Conservation (phyloP, 23 tunicate species). For the Corella eumyota region DNA sequence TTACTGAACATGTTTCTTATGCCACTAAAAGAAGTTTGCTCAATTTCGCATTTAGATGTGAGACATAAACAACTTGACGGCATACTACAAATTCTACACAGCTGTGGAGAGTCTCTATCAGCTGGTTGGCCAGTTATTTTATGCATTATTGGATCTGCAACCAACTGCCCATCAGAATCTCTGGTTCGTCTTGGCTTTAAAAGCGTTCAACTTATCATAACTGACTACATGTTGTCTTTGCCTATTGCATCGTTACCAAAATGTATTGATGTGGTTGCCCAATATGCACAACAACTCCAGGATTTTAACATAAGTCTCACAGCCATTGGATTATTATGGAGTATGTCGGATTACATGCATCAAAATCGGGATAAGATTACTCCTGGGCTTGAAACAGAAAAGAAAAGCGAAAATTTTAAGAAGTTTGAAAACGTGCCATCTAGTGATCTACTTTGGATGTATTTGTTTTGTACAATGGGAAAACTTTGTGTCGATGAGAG, state of each 20-base stretch:
- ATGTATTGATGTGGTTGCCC: slow-evolving; percentile 74
- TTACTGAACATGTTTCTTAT: slow-evolving; percentile 79
- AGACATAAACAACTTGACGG: slow-evolving; percentile 69
- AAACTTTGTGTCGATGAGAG: slow-evolving; percentile 72
- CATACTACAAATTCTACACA: slow-evolving; percentile 58
- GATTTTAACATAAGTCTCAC: slow-evolving; percentile 94
- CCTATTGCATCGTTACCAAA: slow-evolving; percentile 33
- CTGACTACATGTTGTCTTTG: slow-evolving; percentile 70
- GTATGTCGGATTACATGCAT: slow-evolving; percentile 79
- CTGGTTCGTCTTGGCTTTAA: slow-evolving; percentile 74
- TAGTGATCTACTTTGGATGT: slow-evolving; percentile 60
- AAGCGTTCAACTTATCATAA: slow-evolving; percentile 76
- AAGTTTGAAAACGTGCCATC: neutral
- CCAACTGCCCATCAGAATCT: slow-evolving; percentile 41
- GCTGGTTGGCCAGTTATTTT: slow-evolving; percentile 81
- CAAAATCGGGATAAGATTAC: slow-evolving; percentile 50
- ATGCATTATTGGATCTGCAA: slow-evolving; percentile 69
- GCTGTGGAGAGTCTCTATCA: slow-evolving; percentile 65
- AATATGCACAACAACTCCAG: slow-evolving; percentile 63
- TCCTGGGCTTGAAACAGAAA: slow-evolving; percentile 5
- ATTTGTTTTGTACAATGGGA: slow-evolving; percentile 71
- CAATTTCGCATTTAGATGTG: slow-evolving; percentile 42
- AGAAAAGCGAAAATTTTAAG: neutral
- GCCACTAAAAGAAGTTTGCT: slow-evolving; percentile 72
- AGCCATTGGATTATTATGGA: slow-evolving; percentile 92